Evolutionary conservation across 2,797 vertebrate species (phyloP).

Genomic region (Notamacropus eugenii): DNA sequence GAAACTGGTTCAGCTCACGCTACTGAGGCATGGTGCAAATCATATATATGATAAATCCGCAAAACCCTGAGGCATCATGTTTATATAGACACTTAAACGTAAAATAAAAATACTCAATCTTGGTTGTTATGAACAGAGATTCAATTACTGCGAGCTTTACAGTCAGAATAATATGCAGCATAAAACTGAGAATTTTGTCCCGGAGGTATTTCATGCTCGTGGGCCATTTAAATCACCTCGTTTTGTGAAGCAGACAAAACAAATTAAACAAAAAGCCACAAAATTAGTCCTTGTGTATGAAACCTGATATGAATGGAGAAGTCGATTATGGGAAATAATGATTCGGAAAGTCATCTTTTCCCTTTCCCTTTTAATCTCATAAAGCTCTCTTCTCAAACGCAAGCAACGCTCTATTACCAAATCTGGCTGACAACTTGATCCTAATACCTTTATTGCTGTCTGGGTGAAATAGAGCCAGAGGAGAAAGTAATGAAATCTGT

Average conservation of each 20-base stretch:
- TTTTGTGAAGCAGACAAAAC: slow-evolving; percentile 80
- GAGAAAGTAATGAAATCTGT: slow-evolving; percentile 68
- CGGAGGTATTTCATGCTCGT: slow-evolving; percentile 81
- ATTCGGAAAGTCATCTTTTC: slow-evolving; percentile 35
- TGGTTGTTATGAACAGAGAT: slow-evolving; percentile 81
- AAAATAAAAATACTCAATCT: slow-evolving; percentile 85
- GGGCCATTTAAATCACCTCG: slow-evolving; percentile 83
- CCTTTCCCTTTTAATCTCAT: slow-evolving; percentile 53
- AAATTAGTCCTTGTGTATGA: slow-evolving; percentile 79
- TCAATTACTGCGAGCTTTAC: slow-evolving; percentile 84
- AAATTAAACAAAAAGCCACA: slow-evolving; percentile 78
- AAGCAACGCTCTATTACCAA: slow-evolving; percentile 76
- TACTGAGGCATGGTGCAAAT: slow-evolving; percentile 76
- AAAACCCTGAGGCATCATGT: slow-evolving; percentile 81
- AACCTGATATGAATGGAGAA: slow-evolving; percentile 67
- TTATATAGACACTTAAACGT: slow-evolving; percentile 85
- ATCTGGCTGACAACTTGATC: slow-evolving; percentile 67
- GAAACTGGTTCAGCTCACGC: slow-evolving; percentile 78
- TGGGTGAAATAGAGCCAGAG: slow-evolving; percentile 67
- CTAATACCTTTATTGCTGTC: slow-evolving; percentile 60
- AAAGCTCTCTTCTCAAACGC: slow-evolving; percentile 66
- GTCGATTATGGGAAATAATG: slow-evolving; percentile 37
- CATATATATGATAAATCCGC: slow-evolving; percentile 79
- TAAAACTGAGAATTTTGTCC: slow-evolving; percentile 80
- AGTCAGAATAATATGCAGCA: slow-evolving; percentile 80